Evolutionary conservation across 2,888 invertebrate genomes (phyloP), one percentile per base, ranked within the genome.

Genomic region (Zonitis immaculata): DNA sequence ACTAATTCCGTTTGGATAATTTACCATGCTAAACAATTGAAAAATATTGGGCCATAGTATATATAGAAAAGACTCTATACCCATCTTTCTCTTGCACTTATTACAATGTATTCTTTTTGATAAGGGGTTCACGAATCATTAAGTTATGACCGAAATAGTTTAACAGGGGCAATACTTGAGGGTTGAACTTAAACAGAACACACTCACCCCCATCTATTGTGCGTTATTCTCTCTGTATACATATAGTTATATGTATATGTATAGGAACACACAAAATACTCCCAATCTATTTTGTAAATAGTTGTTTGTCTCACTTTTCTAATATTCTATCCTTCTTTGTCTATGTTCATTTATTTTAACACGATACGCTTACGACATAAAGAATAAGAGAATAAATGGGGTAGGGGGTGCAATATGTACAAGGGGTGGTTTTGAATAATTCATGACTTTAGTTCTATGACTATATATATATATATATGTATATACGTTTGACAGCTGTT

Each of bases 71-170:
- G 7, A 7, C 32, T 12, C 6, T 32, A 25, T 27, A 27, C 11
- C 32, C n/a, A 32, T 32, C 32, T 32, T 32, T 32, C 14, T 32
- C 14, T 32, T 2, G 8, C 28, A 28, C n/a, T 28, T 9, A 54
- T 54, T n/a, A 61, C 67, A 65, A 68, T 67, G 56, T 68, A 68
- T 68, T 67, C 68, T 64, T 69, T n/a, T 70, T 68, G 68, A 69
- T 66, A n/a, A n/a, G 67, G 56, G 66, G 60, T 70, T 70, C 62
- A 68, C 69, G 69, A 64, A 66, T 69, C 71, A 71, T 71, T 71
- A 71, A 67, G 62, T 66, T 66, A 64, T 69, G 67, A 71, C 71
- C 71, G 64, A 70, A 35, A 67, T 67, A 69, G 68, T 69, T 70
- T 65, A 65, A 65, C 67, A 59, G 66, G 62, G 64, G 60, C 49